These are phyloP conservation scores for Brachyhypopomus gauderio DNA, from an alignment of 2,113 vertebrate species.

Conservation along the genomic window DNA sequence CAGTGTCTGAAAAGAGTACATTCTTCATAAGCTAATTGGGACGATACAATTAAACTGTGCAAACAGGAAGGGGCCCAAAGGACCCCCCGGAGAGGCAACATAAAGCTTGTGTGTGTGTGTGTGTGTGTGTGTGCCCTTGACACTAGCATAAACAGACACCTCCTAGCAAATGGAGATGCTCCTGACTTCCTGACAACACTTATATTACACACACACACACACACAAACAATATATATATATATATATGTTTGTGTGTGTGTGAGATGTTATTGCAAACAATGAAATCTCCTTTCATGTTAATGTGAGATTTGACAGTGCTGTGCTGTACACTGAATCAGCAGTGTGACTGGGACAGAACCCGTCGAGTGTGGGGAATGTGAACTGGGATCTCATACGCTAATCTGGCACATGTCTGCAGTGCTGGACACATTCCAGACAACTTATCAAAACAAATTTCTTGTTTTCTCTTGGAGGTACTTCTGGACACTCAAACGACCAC, in stretches of 20 bases:
- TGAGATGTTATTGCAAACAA: too few species aligned
- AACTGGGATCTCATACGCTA: conserved; percentile 73
- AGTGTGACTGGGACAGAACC: conserved; percentile 29
- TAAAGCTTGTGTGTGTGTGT: conserved; percentile 13
- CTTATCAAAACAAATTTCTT: conserved; percentile 75
- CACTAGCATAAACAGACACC: conserved; percentile 45
- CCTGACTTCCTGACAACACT: background rate
- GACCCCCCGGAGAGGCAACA: conserved; percentile 16
- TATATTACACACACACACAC: too few species aligned
- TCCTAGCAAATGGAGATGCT: background rate
- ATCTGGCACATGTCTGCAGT: conserved; percentile 77
- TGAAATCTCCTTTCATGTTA: background rate
- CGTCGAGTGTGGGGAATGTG: conserved; percentile 72
- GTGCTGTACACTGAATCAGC: background rate
- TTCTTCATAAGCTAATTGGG: conserved; percentile 62
- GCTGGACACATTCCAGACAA: conserved; percentile 72
- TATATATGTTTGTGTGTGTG: background rate
- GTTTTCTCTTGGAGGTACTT: conserved; percentile 62
- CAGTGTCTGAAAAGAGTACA: conserved; percentile 57
- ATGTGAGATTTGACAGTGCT: background rate
- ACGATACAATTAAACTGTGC: conserved; percentile 47
- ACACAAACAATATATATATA: background rate
- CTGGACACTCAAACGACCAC: conserved; percentile 44
- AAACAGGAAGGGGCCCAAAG: conserved; percentile 54
- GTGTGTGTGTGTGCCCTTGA: conserved; percentile 25